phyloP scores from a whole-genome alignment of 2,888 invertebrate species.

The Monopis laevigella region DNA sequence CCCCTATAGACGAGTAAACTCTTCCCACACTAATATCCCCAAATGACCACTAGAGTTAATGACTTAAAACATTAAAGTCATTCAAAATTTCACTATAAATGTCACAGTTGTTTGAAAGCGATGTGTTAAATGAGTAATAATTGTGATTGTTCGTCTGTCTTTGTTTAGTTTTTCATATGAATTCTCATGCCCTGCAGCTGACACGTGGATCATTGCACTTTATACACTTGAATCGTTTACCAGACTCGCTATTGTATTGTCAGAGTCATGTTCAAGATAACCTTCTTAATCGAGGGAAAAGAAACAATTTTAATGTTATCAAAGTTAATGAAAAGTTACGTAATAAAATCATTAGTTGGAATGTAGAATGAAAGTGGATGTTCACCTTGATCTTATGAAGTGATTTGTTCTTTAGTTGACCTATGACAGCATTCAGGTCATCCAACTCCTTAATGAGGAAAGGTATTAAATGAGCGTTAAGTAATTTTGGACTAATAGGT shows the following conservation, averaged over 20 bases:
- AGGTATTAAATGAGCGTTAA: too few relatives aligned
- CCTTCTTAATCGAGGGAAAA: constrained; percentile 2
- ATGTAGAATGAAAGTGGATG: background rate
- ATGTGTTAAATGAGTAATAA: constrained; percentile 7
- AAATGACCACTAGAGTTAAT: constrained; percentile 8
- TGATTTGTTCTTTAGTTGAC: background rate
- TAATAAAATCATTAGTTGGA: background rate
- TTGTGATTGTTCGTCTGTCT: constrained; percentile 6
- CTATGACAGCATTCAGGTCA: background rate
- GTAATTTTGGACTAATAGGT: too few relatives aligned
- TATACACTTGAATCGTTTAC: background rate
- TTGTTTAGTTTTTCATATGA: background rate
- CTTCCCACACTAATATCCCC: background rate
- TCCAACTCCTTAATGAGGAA: background rate
- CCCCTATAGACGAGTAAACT: background rate
- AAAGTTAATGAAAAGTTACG: background rate
- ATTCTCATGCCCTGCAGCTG: constrained; percentile 7
- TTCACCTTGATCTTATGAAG: too few relatives aligned
- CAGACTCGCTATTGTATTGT: background rate
- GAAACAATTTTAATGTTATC: too few relatives aligned
- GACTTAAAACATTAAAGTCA: constrained; percentile 4
- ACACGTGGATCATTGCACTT: constrained; percentile 10
- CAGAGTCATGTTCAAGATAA: background rate
- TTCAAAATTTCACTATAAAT: constrained; percentile 9
- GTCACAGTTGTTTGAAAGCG: constrained; percentile 8